A percentile compares a stretch with the other conserved stretches of the same genome.
Conservation (phyloP, 2,797 vertebrate species). For the Sebastolobus altivelis region DNA sequence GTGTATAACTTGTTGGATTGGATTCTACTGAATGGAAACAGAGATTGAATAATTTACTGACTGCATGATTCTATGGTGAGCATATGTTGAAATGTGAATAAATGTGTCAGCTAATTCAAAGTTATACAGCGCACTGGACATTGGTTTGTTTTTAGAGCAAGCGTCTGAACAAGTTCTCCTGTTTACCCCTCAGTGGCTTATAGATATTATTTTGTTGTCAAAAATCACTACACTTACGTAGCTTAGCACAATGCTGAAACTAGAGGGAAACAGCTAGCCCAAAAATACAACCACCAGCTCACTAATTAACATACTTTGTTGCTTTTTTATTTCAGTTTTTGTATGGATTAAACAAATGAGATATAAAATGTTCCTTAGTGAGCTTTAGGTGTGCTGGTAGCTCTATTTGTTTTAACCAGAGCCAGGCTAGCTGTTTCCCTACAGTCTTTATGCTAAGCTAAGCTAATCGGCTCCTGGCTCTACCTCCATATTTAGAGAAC, state of each 20-base stretch:
- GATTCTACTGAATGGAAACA: too few relatives aligned
- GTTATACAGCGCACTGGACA: too few relatives aligned
- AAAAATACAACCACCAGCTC: neutral
- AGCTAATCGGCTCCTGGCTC: neutral
- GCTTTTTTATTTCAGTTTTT: neutral
- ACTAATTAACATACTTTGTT: neutral
- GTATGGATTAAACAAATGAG: neutral
- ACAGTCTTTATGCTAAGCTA: conserved; percentile 8
- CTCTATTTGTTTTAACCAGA: neutral
- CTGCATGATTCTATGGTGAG: too few relatives aligned
- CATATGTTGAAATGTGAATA: too few relatives aligned
- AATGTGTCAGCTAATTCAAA: too few relatives aligned
- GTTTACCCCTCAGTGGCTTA: too few relatives aligned
- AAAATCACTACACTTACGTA: neutral
- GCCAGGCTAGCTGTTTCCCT: neutral
- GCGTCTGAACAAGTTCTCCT: too few relatives aligned
- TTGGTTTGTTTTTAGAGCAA: too few relatives aligned
- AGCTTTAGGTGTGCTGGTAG: neutral
- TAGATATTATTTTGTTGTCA: too few relatives aligned
- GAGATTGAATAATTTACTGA: too few relatives aligned
- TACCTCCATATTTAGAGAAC: neutral
- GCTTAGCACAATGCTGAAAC: neutral
- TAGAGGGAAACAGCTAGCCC: neutral
- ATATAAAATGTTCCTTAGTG: neutral
- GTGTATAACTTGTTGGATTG: too few relatives aligned